phyloP scores from a whole-genome alignment of 2,113 vertebrate genomes.

The Sigmodon hispidus region DNA sequence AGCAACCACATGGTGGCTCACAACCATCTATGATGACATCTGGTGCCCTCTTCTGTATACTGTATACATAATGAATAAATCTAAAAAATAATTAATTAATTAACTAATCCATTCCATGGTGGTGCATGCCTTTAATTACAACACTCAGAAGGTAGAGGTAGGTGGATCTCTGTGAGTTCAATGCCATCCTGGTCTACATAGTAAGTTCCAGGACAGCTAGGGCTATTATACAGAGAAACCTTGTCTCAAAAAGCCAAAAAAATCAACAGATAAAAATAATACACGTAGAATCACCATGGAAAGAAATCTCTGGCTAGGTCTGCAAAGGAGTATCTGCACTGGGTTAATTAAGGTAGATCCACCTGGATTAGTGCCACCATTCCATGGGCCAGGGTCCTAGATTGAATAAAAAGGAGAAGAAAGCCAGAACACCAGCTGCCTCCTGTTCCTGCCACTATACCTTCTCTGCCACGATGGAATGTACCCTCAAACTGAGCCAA shows the following conservation, averaged over 20 bases:
- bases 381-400: background rate
- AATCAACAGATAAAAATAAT: background rate
- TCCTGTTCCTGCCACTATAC: background rate
- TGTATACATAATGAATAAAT: too few relatives aligned
- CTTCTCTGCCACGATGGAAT: background rate
- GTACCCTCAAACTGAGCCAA: background rate
- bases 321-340: background rate
- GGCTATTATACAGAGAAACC: background rate
- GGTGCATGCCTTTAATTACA: background rate
- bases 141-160: background rate
- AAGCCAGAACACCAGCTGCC: background rate
- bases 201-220: background rate
- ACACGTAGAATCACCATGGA: background rate
- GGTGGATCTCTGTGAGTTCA: background rate
- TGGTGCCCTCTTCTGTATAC: too few relatives aligned
- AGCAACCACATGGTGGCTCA: too few relatives aligned
- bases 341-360: background rate
- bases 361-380: background rate
- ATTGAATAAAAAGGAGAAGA: background rate
- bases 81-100: too few relatives aligned
- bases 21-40: too few relatives aligned
- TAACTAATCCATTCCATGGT: background rate
- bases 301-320: background rate
- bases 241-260: background rate
- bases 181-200: background rate